phyloP scores from a whole-genome alignment of 2,113 vertebrate species.

The Notothenia rossii region DNA sequence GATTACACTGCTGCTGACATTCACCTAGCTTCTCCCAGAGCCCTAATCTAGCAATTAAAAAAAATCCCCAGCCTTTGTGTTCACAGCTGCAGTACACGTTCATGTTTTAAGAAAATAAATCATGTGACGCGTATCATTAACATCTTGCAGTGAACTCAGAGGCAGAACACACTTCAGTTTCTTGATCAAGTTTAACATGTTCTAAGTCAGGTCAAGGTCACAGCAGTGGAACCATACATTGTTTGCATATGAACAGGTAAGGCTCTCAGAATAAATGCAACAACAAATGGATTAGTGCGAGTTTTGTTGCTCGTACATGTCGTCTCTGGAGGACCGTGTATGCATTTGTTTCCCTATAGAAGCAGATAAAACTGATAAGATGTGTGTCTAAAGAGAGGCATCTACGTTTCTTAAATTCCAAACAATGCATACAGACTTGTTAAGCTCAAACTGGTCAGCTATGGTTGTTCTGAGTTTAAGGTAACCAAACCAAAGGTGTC shows the following conservation, averaged over 20 bases:
- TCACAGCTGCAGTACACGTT: slow-evolving; percentile 11
- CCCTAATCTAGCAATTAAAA: slow-evolving; percentile 33
- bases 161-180: background rate
- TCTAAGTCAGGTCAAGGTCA: background rate
- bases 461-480: no score
- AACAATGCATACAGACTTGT: no score
- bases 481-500: no score
- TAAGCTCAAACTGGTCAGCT: no score
- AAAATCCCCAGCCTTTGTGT: slow-evolving; percentile 19
- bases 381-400: no score
- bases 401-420: no score
- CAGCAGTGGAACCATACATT: background rate
- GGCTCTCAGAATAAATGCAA: background rate
- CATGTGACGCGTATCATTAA: background rate
- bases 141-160: slow-evolving; percentile 5
- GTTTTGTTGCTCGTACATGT: background rate
- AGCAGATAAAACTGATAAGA: no score
- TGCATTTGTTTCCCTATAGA: no score
- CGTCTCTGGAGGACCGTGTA: no score
- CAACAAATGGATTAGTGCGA: background rate
- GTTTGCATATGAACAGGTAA: background rate
- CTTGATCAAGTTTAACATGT: background rate
- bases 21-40: slow-evolving; percentile 9
- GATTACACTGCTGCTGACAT: slow-evolving; percentile 32
- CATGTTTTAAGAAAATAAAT: slow-evolving; percentile 1